phyloP scores from a whole-genome alignment of 2,797 vertebrate genomes.

The Darevskia nairensis region DNA sequence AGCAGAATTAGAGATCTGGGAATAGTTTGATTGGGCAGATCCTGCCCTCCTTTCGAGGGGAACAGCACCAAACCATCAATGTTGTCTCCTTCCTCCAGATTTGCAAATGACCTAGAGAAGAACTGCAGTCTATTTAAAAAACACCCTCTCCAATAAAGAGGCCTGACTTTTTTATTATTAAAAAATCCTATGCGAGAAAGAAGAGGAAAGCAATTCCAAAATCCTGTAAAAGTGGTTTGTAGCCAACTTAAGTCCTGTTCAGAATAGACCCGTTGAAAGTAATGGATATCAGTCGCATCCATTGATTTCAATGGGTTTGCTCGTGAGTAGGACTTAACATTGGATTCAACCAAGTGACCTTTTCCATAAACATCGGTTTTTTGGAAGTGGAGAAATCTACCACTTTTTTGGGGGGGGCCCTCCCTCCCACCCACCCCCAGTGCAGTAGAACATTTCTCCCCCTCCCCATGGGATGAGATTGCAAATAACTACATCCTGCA shows the following conservation, averaged over 20 bases:
- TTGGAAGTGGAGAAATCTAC: not conserved
- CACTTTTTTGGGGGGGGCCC: too few species aligned
- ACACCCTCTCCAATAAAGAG: not conserved
- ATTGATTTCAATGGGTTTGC: not conserved
- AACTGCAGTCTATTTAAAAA: too few species aligned
- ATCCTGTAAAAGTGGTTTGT: not conserved
- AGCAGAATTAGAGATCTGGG: not conserved
- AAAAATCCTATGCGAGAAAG: not conserved
- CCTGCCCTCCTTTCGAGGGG: not conserved
- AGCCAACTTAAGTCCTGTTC: not conserved
- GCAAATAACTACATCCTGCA: not conserved
- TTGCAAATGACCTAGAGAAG: too few species aligned
- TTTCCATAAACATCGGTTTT: too few species aligned
- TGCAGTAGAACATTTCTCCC: not conserved
- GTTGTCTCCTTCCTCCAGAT: not conserved
- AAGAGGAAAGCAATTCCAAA: not conserved
- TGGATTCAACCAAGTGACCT: too few species aligned
- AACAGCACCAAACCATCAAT: not conserved
- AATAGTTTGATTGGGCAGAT: not conserved
- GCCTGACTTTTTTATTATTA: too few species aligned
- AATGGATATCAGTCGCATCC: too few species aligned
- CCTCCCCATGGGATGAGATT: not conserved
- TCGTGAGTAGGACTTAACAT: too few species aligned
- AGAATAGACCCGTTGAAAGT: too few species aligned
- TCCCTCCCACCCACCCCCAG: too few species aligned